These are phyloP conservation scores for Xenopus petersii DNA, from an alignment of 2,797 vertebrate genomes.

Conservation along the genomic window DNA sequence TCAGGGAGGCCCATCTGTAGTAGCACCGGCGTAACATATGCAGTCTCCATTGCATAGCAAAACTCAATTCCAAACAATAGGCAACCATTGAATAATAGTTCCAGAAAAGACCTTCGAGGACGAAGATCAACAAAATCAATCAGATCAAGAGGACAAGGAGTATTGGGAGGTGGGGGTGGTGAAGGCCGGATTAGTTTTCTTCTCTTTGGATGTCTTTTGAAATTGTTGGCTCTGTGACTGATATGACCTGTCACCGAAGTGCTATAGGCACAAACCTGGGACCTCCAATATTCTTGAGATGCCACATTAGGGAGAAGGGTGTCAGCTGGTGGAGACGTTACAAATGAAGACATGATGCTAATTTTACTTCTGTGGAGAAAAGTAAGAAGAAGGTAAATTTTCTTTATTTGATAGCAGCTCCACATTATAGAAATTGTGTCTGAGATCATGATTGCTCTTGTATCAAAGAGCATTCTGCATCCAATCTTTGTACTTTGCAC, in stretches of 20 bases:
- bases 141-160: slow-evolving; percentile 85
- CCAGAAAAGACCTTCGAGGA: slow-evolving; percentile 82
- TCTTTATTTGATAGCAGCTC: too few relatives aligned
- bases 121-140: slow-evolving; percentile 86
- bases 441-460: too few relatives aligned
- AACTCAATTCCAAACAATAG: slow-evolving; percentile 95
- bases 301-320: slow-evolving; percentile 52
- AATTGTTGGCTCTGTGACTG: slow-evolving; percentile 96
- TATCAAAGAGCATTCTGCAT: too few relatives aligned
- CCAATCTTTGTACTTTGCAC: too few relatives aligned
- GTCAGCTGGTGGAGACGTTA: slow-evolving; percentile 56
- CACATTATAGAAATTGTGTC: too few relatives aligned
- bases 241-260: slow-evolving; percentile 81
- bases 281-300: slow-evolving; percentile 66
- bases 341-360: slow-evolving; percentile 53
- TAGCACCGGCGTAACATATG: slow-evolving; percentile 92
- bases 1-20: slow-evolving; percentile 96
- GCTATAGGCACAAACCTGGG: slow-evolving; percentile 73
- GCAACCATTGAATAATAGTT: slow-evolving; percentile 91
- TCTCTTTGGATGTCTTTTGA: slow-evolving; percentile 91
- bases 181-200: slow-evolving; percentile 87
- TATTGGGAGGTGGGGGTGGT: slow-evolving; percentile 90
- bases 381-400: neutral
- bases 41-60: slow-evolving; percentile 98
- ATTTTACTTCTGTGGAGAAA: slow-evolving; percentile 53